Evolutionary conservation across 92 coral and sea anemone genomes (phyloP), one percentile per base, ranked within the genome.

Genomic region (Phenganax stokvisi): DNA sequence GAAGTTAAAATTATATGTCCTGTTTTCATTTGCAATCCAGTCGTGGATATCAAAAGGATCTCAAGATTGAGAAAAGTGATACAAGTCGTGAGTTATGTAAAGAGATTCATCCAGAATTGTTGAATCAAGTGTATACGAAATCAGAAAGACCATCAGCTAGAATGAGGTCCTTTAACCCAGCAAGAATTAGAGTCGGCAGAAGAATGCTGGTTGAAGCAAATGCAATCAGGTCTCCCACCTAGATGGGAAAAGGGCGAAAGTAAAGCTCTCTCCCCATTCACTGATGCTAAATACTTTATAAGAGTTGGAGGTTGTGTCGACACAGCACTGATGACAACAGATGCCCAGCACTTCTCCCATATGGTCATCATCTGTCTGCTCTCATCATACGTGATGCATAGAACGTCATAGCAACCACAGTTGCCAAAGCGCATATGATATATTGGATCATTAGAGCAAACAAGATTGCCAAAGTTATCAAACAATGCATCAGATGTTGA

Each of bases 251-350:
- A 1, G 73, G 72, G 63, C 29, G 51, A 85, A 85, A n/a, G 17
- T 27, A 29, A 82, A 30, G 8, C 88, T 10, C 76, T 76, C 0
- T 75, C 86, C 0, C 89, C 89, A 30, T 87, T 77, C 74, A 31
- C 9, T n/a, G 89, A 89, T 73, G 85, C 67, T 28, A 87, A 87
- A 56, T 85, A 87, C 8, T 81, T 89, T 28, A 71, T 89, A 58
- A 56, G 87, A 87, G 90, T 87, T 44, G 88, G 90, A 60, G 88
- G 92, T 31, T 83, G 88, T 31, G 88, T 89, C 53, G 83, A 89
- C 59, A 85, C 86, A 28, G 12, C 64, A 17, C 81, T 84, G n/a
- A 72, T 85, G 87, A 87, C 51, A 75, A 51, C 61, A 60, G 61
- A 69, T 88, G 60, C 44, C 86, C 87, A 8, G 82, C 84, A 7